Evolutionary conservation across 2,797 vertebrate species (phyloP), one percentile per base, ranked within the genome.

Genomic region (Tolypeutes matacus): DNA sequence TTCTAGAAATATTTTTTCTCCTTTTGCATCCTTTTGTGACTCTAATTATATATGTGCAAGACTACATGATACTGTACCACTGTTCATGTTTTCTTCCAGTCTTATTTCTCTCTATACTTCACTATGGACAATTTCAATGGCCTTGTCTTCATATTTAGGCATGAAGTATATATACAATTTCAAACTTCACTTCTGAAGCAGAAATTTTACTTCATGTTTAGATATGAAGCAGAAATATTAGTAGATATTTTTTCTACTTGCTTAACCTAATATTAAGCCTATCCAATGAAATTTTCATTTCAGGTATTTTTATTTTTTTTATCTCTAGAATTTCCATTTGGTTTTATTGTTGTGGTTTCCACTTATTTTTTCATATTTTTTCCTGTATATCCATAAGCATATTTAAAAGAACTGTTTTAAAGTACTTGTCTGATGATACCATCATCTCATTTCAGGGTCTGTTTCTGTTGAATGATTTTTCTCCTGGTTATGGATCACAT

Each of bases 211-310:
- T 87, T 83, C 51, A 67, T 67, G 42, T 86, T 93, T 84, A 89
- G 53, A 56, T 21, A 56, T 56, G 53, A 56, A 56, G 53, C 21
- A 56, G 53, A 56, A 56, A 56, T 56, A 56, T 56, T 5, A 56
- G 53, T 3, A 56, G 53, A 20, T 56, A 56, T 20, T 18, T 89
- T 89, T 89, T 42, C 75, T 67, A 75, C 21, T 67, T 75, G 65
- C 39, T 65, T 86, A 80, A 81, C 81, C 36, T 91, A n/a, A 14
- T 65, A 91, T 56, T 87, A 92, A 62, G 36, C 5, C 27, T 27
- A 96, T 25, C 65, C 17, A 82, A 58, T 53, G 18, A 72, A 67
- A 70, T 73, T 94, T 94, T 86, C n/a, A 93, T 64, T 75, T 65
- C 56, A 70, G n/a, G 23, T 70, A 36, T 75, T 77, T 56, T 72